phyloP scores from a whole-genome alignment of 2,113 vertebrate genomes.

The Stegostoma tigrinum region DNA sequence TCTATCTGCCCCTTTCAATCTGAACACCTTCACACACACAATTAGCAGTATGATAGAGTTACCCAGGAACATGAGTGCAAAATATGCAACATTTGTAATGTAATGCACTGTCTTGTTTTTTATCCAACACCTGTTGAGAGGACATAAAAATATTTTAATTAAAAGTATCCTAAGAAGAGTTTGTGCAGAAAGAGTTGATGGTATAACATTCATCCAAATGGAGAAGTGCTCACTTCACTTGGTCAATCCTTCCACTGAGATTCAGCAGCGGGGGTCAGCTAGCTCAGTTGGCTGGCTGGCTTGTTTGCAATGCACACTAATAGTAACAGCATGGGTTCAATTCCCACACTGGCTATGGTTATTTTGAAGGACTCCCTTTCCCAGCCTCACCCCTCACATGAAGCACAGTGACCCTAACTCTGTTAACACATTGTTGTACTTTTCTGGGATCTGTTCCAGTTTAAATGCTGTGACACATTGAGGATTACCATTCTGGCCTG shows the following conservation, averaged over 20 bases:
- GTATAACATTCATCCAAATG: not conserved
- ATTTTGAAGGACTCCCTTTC: no score
- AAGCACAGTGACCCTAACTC: no score
- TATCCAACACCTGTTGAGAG: constrained; percentile 73
- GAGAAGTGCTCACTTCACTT: not conserved
- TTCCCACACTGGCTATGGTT: no score
- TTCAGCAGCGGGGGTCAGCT: no score
- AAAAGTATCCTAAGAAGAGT: not conserved
- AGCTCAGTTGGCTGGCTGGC: no score
- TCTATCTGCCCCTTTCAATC: constrained; percentile 51
- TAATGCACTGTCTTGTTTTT: constrained; percentile 58
- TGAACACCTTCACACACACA: constrained; percentile 62
- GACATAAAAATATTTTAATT: not conserved
- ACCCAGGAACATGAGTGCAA: constrained; percentile 68
- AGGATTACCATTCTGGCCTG: no score
- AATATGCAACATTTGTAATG: constrained; percentile 65
- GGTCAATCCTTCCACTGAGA: not conserved
- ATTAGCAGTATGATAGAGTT: constrained; percentile 64
- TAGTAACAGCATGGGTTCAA: no score
- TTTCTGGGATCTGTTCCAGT: no score
- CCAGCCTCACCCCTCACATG: no score
- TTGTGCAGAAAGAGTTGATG: not conserved
- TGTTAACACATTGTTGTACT: no score
- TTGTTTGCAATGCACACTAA: no score
- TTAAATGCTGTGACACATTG: no score